phyloP scores from a whole-genome alignment of 2,888 invertebrate genomes.

The Lycophotia porphyrea region DNA sequence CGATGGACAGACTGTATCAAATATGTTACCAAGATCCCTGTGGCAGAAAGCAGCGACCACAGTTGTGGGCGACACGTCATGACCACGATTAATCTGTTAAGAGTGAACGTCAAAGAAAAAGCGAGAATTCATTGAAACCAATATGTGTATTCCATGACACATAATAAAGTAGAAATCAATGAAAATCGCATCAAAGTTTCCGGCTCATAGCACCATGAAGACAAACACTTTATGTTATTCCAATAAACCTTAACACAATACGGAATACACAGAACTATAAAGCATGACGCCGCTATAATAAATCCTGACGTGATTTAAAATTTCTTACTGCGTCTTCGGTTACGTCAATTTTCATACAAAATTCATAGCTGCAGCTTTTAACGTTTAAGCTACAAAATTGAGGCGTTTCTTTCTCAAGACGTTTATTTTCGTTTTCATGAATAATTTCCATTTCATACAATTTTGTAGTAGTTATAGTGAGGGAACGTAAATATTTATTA shows the following conservation, averaged over 20 bases:
- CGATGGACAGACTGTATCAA: too few relatives aligned
- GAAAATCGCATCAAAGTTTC: slow-evolving; percentile 15
- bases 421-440: slow-evolving; percentile 62
- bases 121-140: too few relatives aligned
- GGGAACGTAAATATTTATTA: slow-evolving; percentile 68
- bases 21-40: too few relatives aligned
- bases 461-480: slow-evolving; percentile 56
- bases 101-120: too few relatives aligned
- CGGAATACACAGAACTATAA: slow-evolving; percentile 70
- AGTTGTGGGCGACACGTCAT: too few relatives aligned
- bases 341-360: slow-evolving; percentile 76
- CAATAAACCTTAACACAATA: slow-evolving; percentile 68
- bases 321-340: slow-evolving; percentile 72
- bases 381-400: slow-evolving; percentile 63
- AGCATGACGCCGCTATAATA: slow-evolving; percentile 68
- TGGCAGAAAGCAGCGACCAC: too few relatives aligned
- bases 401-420: slow-evolving; percentile 60
- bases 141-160: not conserved
- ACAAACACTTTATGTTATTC: slow-evolving; percentile 66
- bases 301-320: slow-evolving; percentile 75
- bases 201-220: slow-evolving; percentile 39
- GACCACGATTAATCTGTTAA: too few relatives aligned
- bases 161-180: not conserved
- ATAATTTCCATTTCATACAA: slow-evolving; percentile 64
- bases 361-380: slow-evolving; percentile 73